A percentile compares a stretch with the other conserved stretches of the same genome.
Evolutionary conservation across 2,113 vertebrate genomes (phyloP).

Genomic region (Sakesphorus luctuosus): DNA sequence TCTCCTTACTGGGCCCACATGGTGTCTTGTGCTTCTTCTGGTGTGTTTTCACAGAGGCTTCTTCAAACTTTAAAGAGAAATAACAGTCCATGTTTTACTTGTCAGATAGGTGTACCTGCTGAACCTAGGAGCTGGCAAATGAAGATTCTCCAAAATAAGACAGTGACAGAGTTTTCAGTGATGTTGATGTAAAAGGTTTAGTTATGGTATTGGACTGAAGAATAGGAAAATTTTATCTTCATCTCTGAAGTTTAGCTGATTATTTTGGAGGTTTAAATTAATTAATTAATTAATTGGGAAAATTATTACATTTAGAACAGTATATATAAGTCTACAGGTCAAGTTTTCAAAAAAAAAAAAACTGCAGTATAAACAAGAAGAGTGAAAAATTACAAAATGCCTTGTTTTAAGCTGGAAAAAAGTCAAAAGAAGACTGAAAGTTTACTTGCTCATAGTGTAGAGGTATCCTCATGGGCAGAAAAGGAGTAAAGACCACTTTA

Average conservation of each 20-base stretch:
- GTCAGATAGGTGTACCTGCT: background rate
- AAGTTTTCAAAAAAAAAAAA: background rate
- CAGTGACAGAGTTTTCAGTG: background rate
- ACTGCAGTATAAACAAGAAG: background rate
- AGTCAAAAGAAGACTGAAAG: background rate
- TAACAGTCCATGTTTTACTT: background rate
- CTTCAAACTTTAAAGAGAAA: background rate
- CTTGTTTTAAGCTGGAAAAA: background rate
- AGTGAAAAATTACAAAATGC: background rate
- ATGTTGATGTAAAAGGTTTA: background rate
- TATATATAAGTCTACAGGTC: background rate
- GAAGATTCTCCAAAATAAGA: background rate
- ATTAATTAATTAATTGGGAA: background rate
- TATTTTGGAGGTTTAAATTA: background rate
- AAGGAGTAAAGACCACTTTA: background rate
- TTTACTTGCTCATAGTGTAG: background rate
- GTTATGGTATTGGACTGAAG: no score
- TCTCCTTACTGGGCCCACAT: background rate
- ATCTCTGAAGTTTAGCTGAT: background rate
- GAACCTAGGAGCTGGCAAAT: background rate
- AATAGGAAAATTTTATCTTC: background rate
- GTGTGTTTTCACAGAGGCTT: background rate
- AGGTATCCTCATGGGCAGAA: background rate
- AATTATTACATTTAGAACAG: background rate
- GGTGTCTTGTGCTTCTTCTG: background rate